A percentile compares a stretch with the other conserved stretches of the same genome.
Conservation (phyloP, 2,888 invertebrate genomes). For the Calameuta pallipes region DNA sequence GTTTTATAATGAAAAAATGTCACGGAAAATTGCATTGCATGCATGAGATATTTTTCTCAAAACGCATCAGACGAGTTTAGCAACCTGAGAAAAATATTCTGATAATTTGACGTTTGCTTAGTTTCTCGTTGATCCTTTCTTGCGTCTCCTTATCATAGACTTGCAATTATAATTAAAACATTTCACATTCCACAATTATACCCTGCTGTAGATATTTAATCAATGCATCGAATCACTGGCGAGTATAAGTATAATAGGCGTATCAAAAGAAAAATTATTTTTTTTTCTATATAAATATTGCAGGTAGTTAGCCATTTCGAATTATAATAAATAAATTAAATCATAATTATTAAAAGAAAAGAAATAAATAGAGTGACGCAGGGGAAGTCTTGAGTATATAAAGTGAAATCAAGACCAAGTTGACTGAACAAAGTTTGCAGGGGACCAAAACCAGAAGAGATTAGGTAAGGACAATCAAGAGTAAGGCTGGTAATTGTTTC, state of each 20-base stretch:
- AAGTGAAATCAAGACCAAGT: neutral
- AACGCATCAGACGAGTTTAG: neutral
- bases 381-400: neutral
- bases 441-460: neutral
- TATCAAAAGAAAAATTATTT: neutral
- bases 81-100: neutral
- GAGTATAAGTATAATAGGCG: neutral
- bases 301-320: neutral
- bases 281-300: neutral
- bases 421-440: neutral
- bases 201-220: neutral
- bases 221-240: neutral
- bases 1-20: neutral
- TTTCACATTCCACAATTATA: neutral
- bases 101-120: neutral
- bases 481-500: too few species aligned
- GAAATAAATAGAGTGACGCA: neutral
- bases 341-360: neutral
- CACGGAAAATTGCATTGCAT: neutral
- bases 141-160: neutral
- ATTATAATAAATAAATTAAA: neutral
- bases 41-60: neutral
- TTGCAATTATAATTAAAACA: neutral
- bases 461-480: neutral
- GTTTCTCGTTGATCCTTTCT: neutral